Percentiles rank a stretch among this genome's conserved stretches.
Conservation (phyloP, 2,113 vertebrate genomes). For the Dasyornis broadbenti region DNA sequence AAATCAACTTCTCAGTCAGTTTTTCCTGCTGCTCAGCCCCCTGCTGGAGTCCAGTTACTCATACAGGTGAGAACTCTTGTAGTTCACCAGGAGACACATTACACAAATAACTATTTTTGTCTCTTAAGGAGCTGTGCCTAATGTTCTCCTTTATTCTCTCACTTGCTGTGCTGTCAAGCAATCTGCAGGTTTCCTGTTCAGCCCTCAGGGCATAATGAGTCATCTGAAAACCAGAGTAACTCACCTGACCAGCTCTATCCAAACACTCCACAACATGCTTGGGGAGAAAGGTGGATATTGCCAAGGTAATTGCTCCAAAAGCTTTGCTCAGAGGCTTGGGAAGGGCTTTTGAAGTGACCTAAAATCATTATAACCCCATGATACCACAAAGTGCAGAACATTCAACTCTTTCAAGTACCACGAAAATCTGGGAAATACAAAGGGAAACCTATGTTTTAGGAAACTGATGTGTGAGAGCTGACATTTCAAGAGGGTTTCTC, state of each 20-base stretch:
- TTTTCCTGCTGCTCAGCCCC: background rate
- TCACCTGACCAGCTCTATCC: background rate
- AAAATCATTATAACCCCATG: background rate
- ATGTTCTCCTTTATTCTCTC: background rate
- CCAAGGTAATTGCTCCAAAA: background rate
- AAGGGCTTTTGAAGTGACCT: background rate
- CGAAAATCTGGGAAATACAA: background rate
- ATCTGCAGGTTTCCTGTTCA: background rate
- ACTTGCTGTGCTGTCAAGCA: background rate
- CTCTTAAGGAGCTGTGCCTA: background rate
- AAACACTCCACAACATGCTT: background rate
- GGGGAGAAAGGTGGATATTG: background rate
- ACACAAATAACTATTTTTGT: background rate
- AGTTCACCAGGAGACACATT: background rate
- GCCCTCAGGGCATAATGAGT: background rate
- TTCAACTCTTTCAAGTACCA: background rate
- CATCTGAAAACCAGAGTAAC: slow-evolving; percentile 25
- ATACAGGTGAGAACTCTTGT: background rate
- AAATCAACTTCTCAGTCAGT: background rate
- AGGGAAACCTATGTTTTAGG: background rate
- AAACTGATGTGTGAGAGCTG: background rate
- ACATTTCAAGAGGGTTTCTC: background rate
- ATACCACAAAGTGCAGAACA: background rate
- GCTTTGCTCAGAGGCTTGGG: background rate
- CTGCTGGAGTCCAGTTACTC: background rate